A percentile compares a stretch with the other conserved stretches of the same genome.
Conservation (phyloP, 2,113 vertebrate genomes). For the Odocoileus hemionus region DNA sequence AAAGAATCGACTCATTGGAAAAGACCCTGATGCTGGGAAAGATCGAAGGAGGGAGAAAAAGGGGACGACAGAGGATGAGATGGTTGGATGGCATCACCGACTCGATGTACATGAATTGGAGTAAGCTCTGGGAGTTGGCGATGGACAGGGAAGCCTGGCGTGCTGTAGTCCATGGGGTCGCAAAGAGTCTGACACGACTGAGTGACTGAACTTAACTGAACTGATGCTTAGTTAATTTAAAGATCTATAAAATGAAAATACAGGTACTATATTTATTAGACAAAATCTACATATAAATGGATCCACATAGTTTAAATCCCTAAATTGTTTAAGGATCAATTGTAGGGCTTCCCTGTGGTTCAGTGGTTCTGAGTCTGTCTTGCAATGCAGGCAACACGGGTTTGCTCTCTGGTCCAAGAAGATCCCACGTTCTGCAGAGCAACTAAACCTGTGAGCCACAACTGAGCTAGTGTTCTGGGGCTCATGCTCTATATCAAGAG, state of each 20-base stretch:
- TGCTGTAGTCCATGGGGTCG: neutral
- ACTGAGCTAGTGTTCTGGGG: neutral
- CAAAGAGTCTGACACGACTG: neutral
- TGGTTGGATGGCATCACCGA: neutral
- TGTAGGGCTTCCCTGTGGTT: neutral
- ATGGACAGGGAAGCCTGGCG: neutral
- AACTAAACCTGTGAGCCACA: neutral
- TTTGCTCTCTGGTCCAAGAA: rapidly evolving
- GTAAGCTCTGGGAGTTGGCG: neutral
- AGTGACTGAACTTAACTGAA: neutral
- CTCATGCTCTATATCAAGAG: rapidly evolving
- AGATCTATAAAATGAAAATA: neutral
- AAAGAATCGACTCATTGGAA: neutral
- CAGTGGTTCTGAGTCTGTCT: neutral
- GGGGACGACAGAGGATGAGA: neutral
- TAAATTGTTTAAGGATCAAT: neutral
- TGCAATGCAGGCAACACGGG: neutral
- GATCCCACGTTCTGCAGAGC: neutral
- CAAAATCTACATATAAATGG: neutral
- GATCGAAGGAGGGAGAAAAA: neutral
- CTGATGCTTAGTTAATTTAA: neutral
- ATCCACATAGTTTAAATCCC: neutral
- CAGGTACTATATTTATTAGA: neutral
- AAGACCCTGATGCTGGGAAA: neutral
- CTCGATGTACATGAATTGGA: neutral